A percentile compares a stretch with the other conserved stretches of the same genome.
These are phyloP conservation scores for Unio delphinus DNA, from an alignment of 2,888 invertebrate species.

Conservation along the genomic window DNA sequence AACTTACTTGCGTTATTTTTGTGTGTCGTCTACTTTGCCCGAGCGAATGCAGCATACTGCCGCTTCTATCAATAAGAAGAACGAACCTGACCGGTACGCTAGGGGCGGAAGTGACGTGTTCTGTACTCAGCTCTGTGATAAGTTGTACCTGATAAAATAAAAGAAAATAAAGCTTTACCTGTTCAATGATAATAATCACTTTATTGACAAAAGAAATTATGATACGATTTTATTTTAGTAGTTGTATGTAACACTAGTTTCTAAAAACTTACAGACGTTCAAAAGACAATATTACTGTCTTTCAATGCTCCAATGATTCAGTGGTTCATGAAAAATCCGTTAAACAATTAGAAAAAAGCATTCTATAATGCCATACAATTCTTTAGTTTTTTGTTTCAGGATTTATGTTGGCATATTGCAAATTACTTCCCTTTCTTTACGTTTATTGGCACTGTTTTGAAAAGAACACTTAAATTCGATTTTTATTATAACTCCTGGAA, in stretches of 20 bases:
- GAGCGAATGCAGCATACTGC: conserved; percentile 60
- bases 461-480: too few species aligned
- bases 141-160: conserved; percentile 47
- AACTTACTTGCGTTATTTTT: conserved; percentile 44
- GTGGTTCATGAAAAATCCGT: too few species aligned
- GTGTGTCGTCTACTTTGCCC: conserved; percentile 38
- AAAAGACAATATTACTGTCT: neutral
- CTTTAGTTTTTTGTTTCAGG: too few species aligned
- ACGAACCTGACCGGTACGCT: conserved; percentile 55
- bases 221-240: neutral
- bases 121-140: conserved; percentile 51
- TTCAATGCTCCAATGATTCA: too few species aligned
- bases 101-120: conserved; percentile 30
- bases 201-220: neutral
- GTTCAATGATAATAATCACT: neutral
- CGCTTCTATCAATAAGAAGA: conserved; percentile 63
- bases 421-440: too few species aligned
- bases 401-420: too few species aligned
- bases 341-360: too few species aligned
- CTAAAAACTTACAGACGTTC: neutral
- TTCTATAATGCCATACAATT: too few species aligned
- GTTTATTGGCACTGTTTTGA: too few species aligned
- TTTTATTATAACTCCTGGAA: too few species aligned
- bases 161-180: neutral
- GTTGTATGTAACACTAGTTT: neutral